phyloP scores from a whole-genome alignment of 2,113 vertebrate genomes.

The Onychorhynchus coronatus region DNA sequence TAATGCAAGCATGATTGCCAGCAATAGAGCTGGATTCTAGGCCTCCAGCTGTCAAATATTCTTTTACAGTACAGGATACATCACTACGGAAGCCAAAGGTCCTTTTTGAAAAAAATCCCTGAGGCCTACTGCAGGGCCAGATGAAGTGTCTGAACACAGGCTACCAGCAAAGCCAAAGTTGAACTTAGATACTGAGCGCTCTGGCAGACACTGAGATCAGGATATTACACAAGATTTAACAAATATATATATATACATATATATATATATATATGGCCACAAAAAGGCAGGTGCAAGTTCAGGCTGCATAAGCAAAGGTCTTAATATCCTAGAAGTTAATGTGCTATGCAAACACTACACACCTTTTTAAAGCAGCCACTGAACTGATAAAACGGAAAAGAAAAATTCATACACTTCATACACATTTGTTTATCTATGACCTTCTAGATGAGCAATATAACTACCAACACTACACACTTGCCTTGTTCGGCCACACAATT shows the following conservation, averaged over 20 bases:
- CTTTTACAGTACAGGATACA: neutral
- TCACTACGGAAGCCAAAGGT: neutral
- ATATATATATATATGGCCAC: neutral
- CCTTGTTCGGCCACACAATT: neutral
- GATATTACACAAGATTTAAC: neutral
- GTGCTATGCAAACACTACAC: neutral
- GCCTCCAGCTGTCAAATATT: neutral
- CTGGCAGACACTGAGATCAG: neutral
- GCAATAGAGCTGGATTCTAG: neutral
- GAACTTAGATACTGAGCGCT: neutral
- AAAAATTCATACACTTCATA: neutral
- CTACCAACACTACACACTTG: neutral
- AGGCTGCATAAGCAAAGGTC: neutral
- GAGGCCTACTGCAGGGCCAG: rapidly evolving
- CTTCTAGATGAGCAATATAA: neutral
- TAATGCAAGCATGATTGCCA: neutral
- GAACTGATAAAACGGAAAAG: neutral
- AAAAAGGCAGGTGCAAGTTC: neutral
- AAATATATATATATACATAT: neutral
- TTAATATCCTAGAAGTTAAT: neutral
- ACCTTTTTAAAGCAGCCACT: neutral
- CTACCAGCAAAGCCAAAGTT: neutral
- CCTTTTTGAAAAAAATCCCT: neutral
- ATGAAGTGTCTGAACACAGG: neutral
- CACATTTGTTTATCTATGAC: neutral